Evolutionary conservation across 1,140 invertebrate species (phyloP).

Genomic region (Plutomurus gul): DNA sequence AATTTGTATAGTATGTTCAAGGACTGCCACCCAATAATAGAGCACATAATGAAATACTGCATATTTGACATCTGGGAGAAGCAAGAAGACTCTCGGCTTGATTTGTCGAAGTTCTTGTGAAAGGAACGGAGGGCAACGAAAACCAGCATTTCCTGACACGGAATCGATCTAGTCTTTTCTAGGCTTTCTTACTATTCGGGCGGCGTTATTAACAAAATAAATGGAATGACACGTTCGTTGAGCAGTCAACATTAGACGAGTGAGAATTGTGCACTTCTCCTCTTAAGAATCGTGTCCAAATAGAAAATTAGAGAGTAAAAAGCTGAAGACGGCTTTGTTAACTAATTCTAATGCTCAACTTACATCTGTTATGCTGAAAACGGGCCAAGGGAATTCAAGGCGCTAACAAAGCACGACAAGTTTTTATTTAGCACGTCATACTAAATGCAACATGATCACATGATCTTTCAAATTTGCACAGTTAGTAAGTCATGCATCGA

Average conservation of each 20-base stretch:
- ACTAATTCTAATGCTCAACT: background rate
- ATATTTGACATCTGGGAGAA: background rate
- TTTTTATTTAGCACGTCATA: no score
- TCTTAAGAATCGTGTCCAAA: background rate
- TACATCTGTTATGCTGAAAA: background rate
- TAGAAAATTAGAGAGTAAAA: background rate
- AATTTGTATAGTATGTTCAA: background rate
- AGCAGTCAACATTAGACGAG: background rate
- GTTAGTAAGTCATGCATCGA: no score
- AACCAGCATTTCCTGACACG: background rate
- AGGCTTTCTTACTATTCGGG: constrained; percentile 26
- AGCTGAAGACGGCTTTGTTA: constrained; percentile 2
- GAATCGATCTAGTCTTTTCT: background rate
- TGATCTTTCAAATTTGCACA: no score
- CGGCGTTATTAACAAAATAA: constrained; percentile 53
- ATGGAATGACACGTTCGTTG: constrained; percentile 47
- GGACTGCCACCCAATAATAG: background rate
- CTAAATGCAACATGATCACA: no score
- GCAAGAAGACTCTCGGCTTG: background rate
- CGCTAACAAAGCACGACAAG: no score
- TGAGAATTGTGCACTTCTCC: background rate
- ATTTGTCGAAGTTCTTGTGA: constrained; percentile 14
- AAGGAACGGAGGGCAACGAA: background rate
- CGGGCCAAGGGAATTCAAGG: no score
- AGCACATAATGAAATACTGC: background rate